A percentile compares a stretch with the other conserved stretches of the same genome.
Conservation (phyloP, 2,888 invertebrate genomes). For the Parelbella ahira region DNA sequence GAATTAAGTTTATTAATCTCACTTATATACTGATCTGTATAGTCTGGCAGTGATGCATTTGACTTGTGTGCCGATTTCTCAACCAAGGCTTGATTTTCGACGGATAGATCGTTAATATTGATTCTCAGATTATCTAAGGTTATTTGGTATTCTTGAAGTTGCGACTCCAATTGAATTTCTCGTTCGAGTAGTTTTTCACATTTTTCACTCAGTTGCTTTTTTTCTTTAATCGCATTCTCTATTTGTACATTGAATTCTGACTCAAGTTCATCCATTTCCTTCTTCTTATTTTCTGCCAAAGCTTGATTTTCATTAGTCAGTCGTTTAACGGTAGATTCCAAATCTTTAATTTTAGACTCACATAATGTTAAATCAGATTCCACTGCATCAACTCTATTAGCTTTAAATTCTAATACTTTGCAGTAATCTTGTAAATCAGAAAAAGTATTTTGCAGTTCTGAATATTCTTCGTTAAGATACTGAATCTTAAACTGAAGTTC, state of each 20-base stretch:
- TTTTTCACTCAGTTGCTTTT: conserved; percentile 69
- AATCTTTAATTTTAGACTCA: conserved; percentile 56
- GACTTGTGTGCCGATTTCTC: conserved; percentile 43
- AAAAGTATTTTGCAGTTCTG: conserved; percentile 63
- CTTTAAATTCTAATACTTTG: conserved; percentile 53
- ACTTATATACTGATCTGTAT: conserved; percentile 70
- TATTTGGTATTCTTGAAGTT: conserved; percentile 55
- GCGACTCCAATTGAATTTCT: conserved; percentile 53
- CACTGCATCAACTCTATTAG: conserved; percentile 48
- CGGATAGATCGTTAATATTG: conserved; percentile 55
- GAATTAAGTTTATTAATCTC: conserved; percentile 81
- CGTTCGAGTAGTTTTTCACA: conserved; percentile 74
- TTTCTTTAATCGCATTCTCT: conserved; percentile 68
- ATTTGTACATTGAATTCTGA: conserved; percentile 68
- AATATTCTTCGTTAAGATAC: conserved; percentile 73
- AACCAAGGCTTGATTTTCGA: conserved; percentile 52
- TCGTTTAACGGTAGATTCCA: conserved; percentile 67
- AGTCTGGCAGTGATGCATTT: conserved; percentile 47
- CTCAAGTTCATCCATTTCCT: conserved; percentile 68
- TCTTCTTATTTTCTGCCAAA: conserved; percentile 63
- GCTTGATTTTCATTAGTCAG: conserved; percentile 56
- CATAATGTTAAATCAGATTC: conserved; percentile 53
- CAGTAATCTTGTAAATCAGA: conserved; percentile 66
- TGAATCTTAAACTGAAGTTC: conserved; percentile 78
- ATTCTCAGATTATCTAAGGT: conserved; percentile 53